These are phyloP conservation scores for Bombus terrestris DNA, from an alignment of 1,140 invertebrate species.

Conservation along the genomic window DNA sequence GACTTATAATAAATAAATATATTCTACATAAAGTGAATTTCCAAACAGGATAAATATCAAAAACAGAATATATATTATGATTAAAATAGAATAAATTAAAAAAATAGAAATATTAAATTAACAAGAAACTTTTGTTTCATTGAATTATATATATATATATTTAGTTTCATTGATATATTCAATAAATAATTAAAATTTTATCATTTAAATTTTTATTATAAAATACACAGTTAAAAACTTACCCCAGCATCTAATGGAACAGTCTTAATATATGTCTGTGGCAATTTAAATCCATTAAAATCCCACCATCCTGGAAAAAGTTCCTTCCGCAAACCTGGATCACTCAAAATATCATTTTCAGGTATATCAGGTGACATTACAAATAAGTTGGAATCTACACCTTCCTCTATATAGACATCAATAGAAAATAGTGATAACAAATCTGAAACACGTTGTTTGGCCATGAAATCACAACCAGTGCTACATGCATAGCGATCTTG, in stretches of 20 bases:
- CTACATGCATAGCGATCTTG: constrained; percentile 76
- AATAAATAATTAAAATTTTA: background rate
- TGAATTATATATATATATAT: too few relatives aligned
- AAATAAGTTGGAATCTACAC: constrained; percentile 72
- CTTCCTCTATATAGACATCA: constrained; percentile 73
- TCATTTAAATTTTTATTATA: background rate
- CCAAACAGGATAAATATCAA: background rate
- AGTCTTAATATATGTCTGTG: constrained; percentile 80
- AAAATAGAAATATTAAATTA: background rate
- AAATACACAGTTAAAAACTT: constrained; percentile 44
- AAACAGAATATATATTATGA: background rate
- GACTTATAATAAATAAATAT: background rate
- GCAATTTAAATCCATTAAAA: constrained; percentile 77
- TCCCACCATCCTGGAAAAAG: constrained; percentile 79
- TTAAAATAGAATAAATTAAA: background rate
- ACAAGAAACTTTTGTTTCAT: constrained; percentile 44
- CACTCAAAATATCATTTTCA: constrained; percentile 78
- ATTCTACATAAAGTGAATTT: background rate
- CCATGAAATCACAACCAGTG: constrained; percentile 78
- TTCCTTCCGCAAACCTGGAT: constrained; percentile 79
- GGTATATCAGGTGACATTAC: constrained; percentile 77
- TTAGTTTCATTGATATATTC: background rate
- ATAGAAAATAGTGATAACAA: constrained; percentile 72
- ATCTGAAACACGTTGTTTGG: constrained; percentile 73
- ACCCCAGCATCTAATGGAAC: constrained; percentile 78